Evolutionary conservation across 2,797 vertebrate species (phyloP), one percentile per base, ranked within the genome.

Genomic region (Iguana delicatissima): DNA sequence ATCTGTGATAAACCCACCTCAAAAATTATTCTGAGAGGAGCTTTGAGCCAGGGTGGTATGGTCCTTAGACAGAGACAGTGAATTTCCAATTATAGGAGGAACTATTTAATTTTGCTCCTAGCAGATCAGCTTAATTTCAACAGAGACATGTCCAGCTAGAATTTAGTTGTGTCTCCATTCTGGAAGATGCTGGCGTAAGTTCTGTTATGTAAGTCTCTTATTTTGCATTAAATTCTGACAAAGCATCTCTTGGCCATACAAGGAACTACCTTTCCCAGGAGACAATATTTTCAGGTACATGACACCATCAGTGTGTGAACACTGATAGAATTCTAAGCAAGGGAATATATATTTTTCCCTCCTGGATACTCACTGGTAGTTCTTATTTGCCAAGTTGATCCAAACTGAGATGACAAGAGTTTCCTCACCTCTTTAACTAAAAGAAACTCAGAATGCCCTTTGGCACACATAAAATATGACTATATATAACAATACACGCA

Each of bases 291-390:
- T n/a, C 52, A 2, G 9, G 20, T 32, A 32, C 29, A 67, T 67
- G 62, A 46, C 32, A 26, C 32, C 1, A 13, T 22, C 42, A 52
- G 0, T 52, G 2, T 72, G 46, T 24, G n/a, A 16, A 20, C 42
- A 69, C 26, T 85, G 29, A 69, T 0, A 20, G 64, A 85, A 50
- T 29, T 52, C 46, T 52, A 24, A 72, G 46, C 52, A 85, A 10
- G 26, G 22, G 4, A 1, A 10, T 0, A 0, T 0, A 50, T 2
- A 32, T 1, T n/a, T 46, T 52, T n/a, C 32, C 18, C 32, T 20
- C 55, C n/a, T 82, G 18, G 32, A 16, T 50, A 50, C 24, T 79
- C 22, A 79, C 42, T 26, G 24, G 24, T 9, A 79, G 26, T 32
- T 69, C 29, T 69, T 69, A 79, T 50, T 46, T 42, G 22, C 42